Evolutionary conservation across 2,113 vertebrate species (phyloP).

Genomic region (Crotophaga sulcirostris): DNA sequence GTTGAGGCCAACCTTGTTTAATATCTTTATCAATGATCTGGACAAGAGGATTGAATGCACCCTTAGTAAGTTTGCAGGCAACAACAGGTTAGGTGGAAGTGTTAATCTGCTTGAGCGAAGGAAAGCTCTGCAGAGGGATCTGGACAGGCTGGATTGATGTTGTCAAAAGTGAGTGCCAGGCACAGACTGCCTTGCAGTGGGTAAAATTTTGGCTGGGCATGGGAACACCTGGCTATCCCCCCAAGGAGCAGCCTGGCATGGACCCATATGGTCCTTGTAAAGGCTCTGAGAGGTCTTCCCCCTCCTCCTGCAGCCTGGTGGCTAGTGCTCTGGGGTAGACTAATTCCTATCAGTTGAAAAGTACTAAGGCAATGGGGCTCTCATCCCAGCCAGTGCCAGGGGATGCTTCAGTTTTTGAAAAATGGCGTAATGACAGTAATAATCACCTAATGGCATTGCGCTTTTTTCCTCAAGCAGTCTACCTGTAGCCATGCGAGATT

Average conservation of each 20-base stretch:
- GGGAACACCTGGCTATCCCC: not conserved
- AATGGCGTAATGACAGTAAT: not conserved
- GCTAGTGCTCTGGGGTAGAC: not conserved
- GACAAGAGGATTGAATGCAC: no score
- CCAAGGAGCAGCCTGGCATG: not conserved
- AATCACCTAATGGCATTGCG: not conserved
- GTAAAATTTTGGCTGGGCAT: not conserved
- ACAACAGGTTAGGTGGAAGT: no score
- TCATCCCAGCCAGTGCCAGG: not conserved
- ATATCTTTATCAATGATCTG: no score
- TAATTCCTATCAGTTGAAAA: not conserved
- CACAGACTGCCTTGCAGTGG: not conserved
- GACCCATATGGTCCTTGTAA: not conserved
- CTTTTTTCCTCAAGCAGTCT: not conserved
- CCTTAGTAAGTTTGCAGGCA: no score
- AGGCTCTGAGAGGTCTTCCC: not conserved
- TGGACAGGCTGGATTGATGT: no score
- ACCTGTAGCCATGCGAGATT: not conserved
- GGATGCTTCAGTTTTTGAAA: not conserved
- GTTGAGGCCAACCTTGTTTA: no score
- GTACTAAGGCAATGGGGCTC: not conserved
- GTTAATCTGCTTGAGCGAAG: no score
- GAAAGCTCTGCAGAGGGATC: no score
- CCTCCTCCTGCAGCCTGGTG: not conserved
- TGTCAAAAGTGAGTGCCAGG: not conserved